Conservation (phyloP, 2,888 invertebrate species). For the Caenorhabditis afra region DNA sequence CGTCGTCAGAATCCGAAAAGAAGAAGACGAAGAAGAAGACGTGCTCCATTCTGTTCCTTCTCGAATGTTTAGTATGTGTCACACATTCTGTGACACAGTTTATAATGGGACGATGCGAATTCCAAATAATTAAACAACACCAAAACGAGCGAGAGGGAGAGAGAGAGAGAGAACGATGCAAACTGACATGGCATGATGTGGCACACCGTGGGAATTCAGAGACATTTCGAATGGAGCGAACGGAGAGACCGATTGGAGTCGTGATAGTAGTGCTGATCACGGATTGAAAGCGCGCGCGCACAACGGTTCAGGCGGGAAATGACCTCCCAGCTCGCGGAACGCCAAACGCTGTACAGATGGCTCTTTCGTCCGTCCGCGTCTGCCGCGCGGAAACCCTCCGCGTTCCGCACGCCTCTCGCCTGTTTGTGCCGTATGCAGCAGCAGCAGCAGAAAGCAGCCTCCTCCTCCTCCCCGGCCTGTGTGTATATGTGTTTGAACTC, state of each 20-base stretch:
- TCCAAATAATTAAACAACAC: too few species aligned
- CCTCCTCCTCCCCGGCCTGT: too few species aligned
- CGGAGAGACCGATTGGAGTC: constrained; percentile 1
- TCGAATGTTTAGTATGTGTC: too few species aligned
- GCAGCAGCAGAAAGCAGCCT: too few species aligned
- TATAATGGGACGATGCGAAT: too few species aligned
- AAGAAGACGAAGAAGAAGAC: too few species aligned
- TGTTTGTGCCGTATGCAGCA: constrained; percentile 34
- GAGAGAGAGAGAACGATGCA: not conserved
- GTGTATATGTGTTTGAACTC: constrained; percentile 31
- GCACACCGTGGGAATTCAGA: not conserved
- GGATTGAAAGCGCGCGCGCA: too few species aligned
- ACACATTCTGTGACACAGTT: too few species aligned
- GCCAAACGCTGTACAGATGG: constrained; percentile 12
- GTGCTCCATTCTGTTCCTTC: too few species aligned
- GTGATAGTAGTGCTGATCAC: constrained; percentile 17
- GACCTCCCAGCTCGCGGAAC: not conserved
- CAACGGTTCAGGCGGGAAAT: too few species aligned
- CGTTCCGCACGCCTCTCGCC: constrained; percentile 11
- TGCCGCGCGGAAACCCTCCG: constrained; percentile 16
- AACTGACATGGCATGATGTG: constrained; percentile 1
- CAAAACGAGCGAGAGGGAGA: not conserved
- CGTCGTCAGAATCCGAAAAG: too few species aligned
- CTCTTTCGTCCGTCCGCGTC: constrained; percentile 15
- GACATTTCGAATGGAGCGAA: not conserved